Conservation (phyloP, 2,797 vertebrate species). For the Sebastolobus altivelis region DNA sequence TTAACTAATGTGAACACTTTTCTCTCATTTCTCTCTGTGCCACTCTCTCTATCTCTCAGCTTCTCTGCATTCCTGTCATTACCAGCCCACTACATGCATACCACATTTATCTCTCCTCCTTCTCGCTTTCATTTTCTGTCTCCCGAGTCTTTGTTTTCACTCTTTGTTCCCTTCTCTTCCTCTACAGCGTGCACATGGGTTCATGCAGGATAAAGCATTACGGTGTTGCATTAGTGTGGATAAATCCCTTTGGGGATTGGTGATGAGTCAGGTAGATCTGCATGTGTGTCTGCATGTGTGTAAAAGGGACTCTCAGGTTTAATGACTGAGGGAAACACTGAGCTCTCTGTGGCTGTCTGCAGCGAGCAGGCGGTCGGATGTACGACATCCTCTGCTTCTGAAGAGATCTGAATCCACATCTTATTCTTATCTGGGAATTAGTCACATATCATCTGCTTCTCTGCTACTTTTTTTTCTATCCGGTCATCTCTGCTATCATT, state of each 20-base stretch:
- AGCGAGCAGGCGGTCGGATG: constrained; percentile 14
- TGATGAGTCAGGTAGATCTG: constrained; percentile 86
- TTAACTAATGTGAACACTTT: background rate
- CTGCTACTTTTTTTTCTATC: background rate
- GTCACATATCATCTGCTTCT: constrained; percentile 9
- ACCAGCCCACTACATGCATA: constrained; percentile 23
- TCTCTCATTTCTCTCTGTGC: background rate
- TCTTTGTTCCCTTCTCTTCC: constrained; percentile 7
- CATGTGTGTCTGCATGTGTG: constrained; percentile 69
- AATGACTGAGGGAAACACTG: constrained; percentile 50
- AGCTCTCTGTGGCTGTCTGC: constrained; percentile 34
- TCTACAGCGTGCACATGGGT: constrained; percentile 36
- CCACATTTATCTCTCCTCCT: background rate
- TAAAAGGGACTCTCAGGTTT: constrained; percentile 44
- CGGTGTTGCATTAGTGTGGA: constrained; percentile 73
- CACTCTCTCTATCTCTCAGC: background rate
- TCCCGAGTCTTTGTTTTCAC: background rate
- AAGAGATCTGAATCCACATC: constrained; percentile 14
- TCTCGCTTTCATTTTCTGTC: background rate
- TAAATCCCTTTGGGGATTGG: constrained; percentile 81
- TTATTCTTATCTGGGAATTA: constrained; percentile 7
- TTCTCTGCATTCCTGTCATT: constrained; percentile 20
- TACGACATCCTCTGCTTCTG: constrained; percentile 5
- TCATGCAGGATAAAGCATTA: constrained; percentile 78
- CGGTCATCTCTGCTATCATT: background rate